These are phyloP conservation scores for Pseudomyrmex gracilis DNA, from an alignment of 1,140 invertebrate genomes.

Conservation along the genomic window DNA sequence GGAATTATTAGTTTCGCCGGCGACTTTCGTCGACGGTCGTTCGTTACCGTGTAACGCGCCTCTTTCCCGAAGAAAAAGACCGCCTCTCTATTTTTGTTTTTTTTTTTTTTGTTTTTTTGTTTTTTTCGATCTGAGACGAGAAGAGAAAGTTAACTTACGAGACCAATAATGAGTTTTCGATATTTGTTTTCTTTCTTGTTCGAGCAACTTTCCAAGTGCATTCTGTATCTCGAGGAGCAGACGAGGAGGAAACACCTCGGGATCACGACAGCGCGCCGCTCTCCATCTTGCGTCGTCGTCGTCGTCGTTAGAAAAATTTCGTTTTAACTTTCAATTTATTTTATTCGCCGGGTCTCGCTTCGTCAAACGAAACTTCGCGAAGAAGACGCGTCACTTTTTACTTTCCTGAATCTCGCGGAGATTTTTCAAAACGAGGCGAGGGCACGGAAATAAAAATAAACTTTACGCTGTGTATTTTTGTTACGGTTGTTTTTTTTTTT, in stretches of 20 bases:
- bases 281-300: conserved; percentile 1
- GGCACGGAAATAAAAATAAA: too few relatives aligned
- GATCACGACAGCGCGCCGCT: conserved; percentile 3
- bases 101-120: background rate
- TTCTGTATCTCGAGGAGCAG: conserved; percentile 28
- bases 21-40: conserved; percentile 5
- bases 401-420: too few relatives aligned
- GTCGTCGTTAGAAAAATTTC: conserved; percentile 35
- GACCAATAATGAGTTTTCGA: conserved; percentile 52
- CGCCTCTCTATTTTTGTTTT: background rate
- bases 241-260: conserved; percentile 6
- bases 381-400: conserved; percentile 7
- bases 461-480: too few relatives aligned
- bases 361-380: conserved; percentile 25
- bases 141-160: conserved; percentile 29
- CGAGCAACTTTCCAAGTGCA: conserved; percentile 43
- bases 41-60: conserved; percentile 16
- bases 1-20: conserved; percentile 36
- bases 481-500: too few relatives aligned
- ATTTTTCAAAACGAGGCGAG: too few relatives aligned
- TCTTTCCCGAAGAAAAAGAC: background rate
- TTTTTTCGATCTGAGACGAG: background rate
- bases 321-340: conserved; percentile 57
- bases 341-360: conserved; percentile 6
- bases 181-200: conserved; percentile 56